Evolutionary conservation across 2,888 invertebrate species (phyloP).

Genomic region (Drosophila nigricruria): DNA sequence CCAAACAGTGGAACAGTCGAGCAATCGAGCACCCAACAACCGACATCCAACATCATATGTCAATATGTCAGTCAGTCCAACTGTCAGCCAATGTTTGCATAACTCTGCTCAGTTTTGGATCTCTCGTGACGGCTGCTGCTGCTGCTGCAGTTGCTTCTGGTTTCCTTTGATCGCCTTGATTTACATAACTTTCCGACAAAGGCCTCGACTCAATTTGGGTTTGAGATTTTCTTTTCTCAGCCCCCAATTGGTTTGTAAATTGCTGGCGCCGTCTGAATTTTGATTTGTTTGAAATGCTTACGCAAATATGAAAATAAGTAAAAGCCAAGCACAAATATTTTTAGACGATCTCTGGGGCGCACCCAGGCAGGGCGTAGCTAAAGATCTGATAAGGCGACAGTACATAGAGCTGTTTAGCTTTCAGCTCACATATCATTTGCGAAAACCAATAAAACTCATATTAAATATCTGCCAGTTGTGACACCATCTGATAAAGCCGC

Average conservation of each 20-base stretch:
- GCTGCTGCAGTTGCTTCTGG: conserved; percentile 20
- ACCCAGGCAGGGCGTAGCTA: conserved; percentile 31
- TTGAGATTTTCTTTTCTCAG: conserved; percentile 25
- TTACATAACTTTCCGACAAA: conserved; percentile 77
- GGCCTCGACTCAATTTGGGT: conserved; percentile 36
- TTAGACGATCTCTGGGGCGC: conserved; percentile 34
- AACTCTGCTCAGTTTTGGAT: conserved; percentile 54
- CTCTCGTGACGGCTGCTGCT: conserved; percentile 35
- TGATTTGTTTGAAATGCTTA: conserved; percentile 63
- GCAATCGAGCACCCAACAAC: conserved; percentile 35
- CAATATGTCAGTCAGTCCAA: conserved; percentile 77
- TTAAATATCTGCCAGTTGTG: conserved; percentile 63
- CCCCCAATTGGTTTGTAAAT: conserved; percentile 57
- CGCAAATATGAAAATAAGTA: conserved; percentile 70
- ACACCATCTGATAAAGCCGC: conserved; percentile 71
- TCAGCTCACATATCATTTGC: conserved; percentile 55
- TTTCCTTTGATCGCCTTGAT: conserved; percentile 66
- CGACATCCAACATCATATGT: conserved; percentile 65
- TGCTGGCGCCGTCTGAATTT: conserved; percentile 78
- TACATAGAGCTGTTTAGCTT: conserved; percentile 28
- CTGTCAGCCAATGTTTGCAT: conserved; percentile 71
- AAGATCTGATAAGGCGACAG: conserved; percentile 50
- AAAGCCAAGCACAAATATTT: conserved; percentile 28
- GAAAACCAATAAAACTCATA: conserved; percentile 52
- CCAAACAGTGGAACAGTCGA: conserved; percentile 28